phyloP scores from a whole-genome alignment of 2,113 vertebrate species.

The Anas platyrhynchos region DNA sequence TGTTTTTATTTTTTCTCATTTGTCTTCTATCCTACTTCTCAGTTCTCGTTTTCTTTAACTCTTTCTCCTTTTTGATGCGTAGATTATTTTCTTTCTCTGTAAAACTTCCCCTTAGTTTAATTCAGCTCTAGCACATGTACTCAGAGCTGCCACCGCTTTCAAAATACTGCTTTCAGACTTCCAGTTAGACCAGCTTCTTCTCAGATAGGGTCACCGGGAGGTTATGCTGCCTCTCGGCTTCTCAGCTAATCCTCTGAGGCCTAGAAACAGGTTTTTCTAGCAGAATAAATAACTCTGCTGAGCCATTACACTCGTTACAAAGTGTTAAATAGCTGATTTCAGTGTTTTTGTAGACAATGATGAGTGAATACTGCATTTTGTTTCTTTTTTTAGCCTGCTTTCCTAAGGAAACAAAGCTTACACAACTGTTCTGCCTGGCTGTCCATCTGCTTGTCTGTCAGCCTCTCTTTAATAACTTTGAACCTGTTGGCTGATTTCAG shows the following conservation, averaged over 20 bases:
- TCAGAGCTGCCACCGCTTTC: neutral
- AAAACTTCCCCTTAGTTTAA: neutral
- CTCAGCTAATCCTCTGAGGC: constrained; percentile 65
- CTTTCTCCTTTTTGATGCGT: neutral
- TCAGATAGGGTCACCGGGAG: constrained; percentile 19
- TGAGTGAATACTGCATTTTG: constrained; percentile 53
- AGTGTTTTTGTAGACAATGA: constrained; percentile 64
- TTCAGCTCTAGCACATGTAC: neutral
- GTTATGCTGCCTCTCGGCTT: constrained; percentile 35
- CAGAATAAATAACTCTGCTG: constrained; percentile 70
- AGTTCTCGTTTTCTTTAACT: neutral
- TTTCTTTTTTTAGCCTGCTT: constrained; percentile 69
- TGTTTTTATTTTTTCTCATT: neutral
- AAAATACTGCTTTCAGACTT: constrained; percentile 43
- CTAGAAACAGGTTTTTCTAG: constrained; percentile 73
- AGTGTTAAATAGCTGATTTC: constrained; percentile 74
- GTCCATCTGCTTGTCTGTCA: constrained; percentile 51
- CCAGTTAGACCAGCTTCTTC: constrained; percentile 62
- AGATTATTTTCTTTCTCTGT: neutral
- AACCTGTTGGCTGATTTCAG: constrained; percentile 44
- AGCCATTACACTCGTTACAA: constrained; percentile 39
- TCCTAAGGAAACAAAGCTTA: constrained; percentile 68
- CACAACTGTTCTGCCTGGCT: constrained; percentile 51
- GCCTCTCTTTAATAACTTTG: constrained; percentile 35
- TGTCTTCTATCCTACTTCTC: neutral